A percentile compares a stretch with the other conserved stretches of the same genome.
phyloP scores from a whole-genome alignment of 2,888 invertebrate species.

The Torymus tubicola region DNA sequence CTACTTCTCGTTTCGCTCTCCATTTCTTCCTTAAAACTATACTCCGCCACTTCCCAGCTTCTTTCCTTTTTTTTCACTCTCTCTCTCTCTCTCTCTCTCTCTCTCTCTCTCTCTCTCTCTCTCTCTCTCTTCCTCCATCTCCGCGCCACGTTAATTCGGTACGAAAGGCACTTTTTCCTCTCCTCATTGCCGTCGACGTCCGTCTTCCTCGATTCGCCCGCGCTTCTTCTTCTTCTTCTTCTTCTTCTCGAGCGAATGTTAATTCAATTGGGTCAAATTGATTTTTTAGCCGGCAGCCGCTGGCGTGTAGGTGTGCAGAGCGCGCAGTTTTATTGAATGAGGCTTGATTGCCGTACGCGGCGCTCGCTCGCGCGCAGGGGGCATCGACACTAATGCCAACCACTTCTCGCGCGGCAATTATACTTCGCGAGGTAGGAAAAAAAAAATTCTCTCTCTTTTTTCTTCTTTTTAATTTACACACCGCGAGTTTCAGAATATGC shows the following conservation, averaged over 20 bases:
- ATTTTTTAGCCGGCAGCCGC: too few relatives aligned
- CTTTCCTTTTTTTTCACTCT: conserved; percentile 37
- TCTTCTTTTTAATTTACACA: too few relatives aligned
- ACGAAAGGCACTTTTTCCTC: conserved; percentile 31
- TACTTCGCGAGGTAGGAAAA: too few relatives aligned
- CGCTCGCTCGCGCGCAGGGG: too few relatives aligned
- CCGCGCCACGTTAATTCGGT: conserved; percentile 41
- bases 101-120: conserved; percentile 41
- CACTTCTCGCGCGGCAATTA: too few relatives aligned
- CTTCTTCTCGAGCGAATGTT: background rate
- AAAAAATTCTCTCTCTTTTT: too few relatives aligned
- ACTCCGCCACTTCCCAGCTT: conserved; percentile 5
- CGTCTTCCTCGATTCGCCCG: conserved; percentile 4
- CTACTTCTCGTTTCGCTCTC: conserved; percentile 28
- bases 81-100: too few relatives aligned
- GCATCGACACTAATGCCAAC: too few relatives aligned
- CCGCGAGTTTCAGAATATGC: too few relatives aligned
- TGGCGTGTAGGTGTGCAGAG: too few relatives aligned
- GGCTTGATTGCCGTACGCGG: too few relatives aligned
- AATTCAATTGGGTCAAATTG: conserved; percentile 1
- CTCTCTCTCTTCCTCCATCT: conserved; percentile 41
- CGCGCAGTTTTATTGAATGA: too few relatives aligned
- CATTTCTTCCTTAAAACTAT: conserved; percentile 16
- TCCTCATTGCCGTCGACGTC: conserved; percentile 6
- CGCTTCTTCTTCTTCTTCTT: background rate